A percentile compares a stretch with the other conserved stretches of the same genome.
These are phyloP conservation scores for Diplazon laetatorius DNA, from an alignment of 2,888 invertebrate genomes.

Conservation along the genomic window DNA sequence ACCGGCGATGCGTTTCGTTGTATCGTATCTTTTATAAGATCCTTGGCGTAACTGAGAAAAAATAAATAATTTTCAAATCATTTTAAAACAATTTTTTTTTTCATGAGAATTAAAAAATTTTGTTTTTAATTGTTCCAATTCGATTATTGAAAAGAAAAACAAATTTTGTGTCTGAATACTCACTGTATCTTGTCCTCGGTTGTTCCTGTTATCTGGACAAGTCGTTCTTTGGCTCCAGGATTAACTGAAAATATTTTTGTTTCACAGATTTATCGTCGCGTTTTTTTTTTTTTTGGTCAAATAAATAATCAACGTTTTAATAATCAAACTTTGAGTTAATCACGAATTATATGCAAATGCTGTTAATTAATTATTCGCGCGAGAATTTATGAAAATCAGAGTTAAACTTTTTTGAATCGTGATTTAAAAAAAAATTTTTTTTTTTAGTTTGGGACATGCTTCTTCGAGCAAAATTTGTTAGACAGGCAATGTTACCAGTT, in stretches of 20 bases:
- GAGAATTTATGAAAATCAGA: too few relatives aligned
- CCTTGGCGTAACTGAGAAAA: conserved; percentile 91
- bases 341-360: conserved; percentile 60
- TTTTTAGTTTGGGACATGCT: too few relatives aligned
- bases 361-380: conserved; percentile 62
- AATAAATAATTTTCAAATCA: not conserved
- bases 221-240: conserved; percentile 96
- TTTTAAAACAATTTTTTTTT: too few relatives aligned
- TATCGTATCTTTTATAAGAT: conserved; percentile 97
- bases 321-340: conserved; percentile 65
- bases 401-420: too few relatives aligned
- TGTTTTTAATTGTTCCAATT: too few relatives aligned
- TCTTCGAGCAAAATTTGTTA: too few relatives aligned
- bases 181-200: conserved; percentile 96
- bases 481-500: too few relatives aligned
- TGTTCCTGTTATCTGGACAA: conserved; percentile 97
- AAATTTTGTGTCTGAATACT: conserved; percentile 78
- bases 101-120: too few relatives aligned
- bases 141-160: too few relatives aligned
- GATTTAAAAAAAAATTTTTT: too few relatives aligned
- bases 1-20: conserved; percentile 97
- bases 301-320: conserved; percentile 13
- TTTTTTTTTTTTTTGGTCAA: too few relatives aligned
- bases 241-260: conserved; percentile 87
- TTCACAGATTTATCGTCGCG: not conserved